These are phyloP conservation scores for Myiozetetes cayanensis DNA, from an alignment of 2,113 vertebrate species.

Conservation along the genomic window DNA sequence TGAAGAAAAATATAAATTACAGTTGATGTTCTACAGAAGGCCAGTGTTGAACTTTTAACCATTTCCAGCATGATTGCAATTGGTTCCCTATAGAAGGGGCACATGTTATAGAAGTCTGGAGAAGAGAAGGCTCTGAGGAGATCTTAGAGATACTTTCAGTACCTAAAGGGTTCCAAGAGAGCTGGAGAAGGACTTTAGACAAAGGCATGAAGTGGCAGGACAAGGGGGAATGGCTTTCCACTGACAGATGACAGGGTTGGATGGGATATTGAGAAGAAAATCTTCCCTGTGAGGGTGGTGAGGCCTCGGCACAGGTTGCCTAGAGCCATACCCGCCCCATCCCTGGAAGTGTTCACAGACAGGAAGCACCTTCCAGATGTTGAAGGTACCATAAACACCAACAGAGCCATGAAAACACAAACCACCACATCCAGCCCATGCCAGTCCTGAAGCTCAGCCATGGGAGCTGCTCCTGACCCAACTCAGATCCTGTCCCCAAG, in stretches of 20 bases:
- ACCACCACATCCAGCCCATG: neutral
- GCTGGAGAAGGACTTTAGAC: neutral
- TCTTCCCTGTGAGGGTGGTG: rapidly evolving
- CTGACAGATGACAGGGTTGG: neutral
- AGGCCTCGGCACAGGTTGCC: neutral
- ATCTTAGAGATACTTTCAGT: neutral
- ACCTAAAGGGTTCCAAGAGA: neutral
- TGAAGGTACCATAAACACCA: neutral
- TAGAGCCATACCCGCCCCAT: neutral
- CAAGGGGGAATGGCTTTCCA: neutral
- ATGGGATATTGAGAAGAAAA: neutral
- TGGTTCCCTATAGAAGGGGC: neutral
- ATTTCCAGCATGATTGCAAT: neutral
- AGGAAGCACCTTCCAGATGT: neutral
- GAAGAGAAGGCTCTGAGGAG: neutral
- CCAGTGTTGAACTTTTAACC: neutral
- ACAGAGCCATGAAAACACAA: neutral
- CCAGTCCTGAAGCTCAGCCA: neutral
- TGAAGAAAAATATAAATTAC: neutral
- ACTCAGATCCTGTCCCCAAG: neutral
- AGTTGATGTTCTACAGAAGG: neutral
- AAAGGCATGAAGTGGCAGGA: neutral
- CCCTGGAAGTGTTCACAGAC: neutral
- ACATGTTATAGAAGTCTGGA: rapidly evolving
- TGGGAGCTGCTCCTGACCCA: neutral